Conservation (phyloP, 2,113 vertebrate genomes). For the Asarcornis scutulata region DNA sequence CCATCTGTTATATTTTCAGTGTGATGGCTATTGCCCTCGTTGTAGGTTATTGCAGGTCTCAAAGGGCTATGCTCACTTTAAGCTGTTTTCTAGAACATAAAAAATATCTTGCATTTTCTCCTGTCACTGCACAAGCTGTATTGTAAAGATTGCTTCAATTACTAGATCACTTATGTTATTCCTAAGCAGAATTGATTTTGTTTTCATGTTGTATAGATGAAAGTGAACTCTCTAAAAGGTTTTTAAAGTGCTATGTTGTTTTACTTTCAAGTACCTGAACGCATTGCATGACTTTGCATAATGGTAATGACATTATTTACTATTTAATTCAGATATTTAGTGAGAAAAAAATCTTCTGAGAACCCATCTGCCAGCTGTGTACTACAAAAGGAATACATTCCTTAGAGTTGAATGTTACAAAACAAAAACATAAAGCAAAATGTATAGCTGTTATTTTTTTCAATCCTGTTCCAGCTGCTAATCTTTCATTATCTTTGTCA, state of each 20-base stretch:
- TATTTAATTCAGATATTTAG: conserved; percentile 64
- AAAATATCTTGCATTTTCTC: conserved; percentile 64
- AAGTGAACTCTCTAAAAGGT: conserved; percentile 40
- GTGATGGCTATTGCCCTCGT: conserved; percentile 47
- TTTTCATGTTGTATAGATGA: conserved; percentile 52
- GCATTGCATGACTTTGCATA: conserved; percentile 41
- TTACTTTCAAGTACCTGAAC: not conserved
- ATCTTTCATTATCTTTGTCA: not conserved
- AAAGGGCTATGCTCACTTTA: conserved; percentile 47
- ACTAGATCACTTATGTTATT: conserved; percentile 58
- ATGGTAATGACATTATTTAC: conserved; percentile 47
- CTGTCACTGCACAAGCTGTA: conserved; percentile 51
- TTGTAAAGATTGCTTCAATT: conserved; percentile 69
- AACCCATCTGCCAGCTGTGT: not conserved
- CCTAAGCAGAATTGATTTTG: conserved; percentile 72
- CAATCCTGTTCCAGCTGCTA: not conserved
- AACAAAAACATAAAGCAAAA: not conserved
- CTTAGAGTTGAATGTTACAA: conserved; percentile 15
- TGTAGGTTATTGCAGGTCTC: conserved; percentile 70
- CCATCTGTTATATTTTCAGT: conserved; percentile 73
- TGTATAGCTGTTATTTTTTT: not conserved
- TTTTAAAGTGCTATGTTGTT: conserved; percentile 21
- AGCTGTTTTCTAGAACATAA: conserved; percentile 68
- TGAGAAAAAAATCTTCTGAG: not conserved
- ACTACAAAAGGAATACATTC: not conserved